Evolutionary conservation across 2,797 vertebrate species (phyloP), one percentile per base, ranked within the genome.

Genomic region (Austrolebias charrua): DNA sequence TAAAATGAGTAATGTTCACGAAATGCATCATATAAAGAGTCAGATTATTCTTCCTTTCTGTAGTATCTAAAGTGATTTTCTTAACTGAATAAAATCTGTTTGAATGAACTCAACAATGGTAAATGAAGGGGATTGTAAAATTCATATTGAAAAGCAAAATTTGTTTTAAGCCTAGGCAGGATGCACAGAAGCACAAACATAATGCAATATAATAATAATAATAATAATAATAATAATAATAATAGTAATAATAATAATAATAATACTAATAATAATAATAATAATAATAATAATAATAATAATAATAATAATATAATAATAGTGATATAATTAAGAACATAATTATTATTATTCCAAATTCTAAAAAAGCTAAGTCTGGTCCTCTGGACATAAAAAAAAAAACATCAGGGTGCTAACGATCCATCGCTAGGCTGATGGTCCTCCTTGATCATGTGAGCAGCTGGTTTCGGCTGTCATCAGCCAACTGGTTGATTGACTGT

Each of bases 21-120:
- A 54, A 67, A 59, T 42, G 33, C 56, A 40, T 40, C 38, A 40
- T 40, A 11, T 40, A 40, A 60, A 52, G 48, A 43, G 59, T 61
- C 38, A 43, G 20, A 19, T 31, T 50, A 19, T 28, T 40, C 38
- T 40, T 20, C 15, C n/a, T 66, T 45, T 35, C 47, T 35, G 10
- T 29, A 24, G 54, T n/a, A 28, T n/a, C 5, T 45, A 55, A 15
- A 40, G 38, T 40, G 38, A n/a, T 55, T 55, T 35, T 44, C 20
- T 48, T 20, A 60, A 7, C 50, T 54, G 65, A 19, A 46, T 55
- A 16, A n/a, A n/a, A 47, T 38, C 0, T 11, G 5, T 44, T 33
- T 28, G 31, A 20, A 59, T 11, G 38, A 20, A 46, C 24, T 40
- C 11, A 12, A 9, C 14, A 18, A 42, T 40, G 43, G 49, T 42